phyloP scores from a whole-genome alignment of 2,113 vertebrate species.

The Bujurquina vittata region DNA sequence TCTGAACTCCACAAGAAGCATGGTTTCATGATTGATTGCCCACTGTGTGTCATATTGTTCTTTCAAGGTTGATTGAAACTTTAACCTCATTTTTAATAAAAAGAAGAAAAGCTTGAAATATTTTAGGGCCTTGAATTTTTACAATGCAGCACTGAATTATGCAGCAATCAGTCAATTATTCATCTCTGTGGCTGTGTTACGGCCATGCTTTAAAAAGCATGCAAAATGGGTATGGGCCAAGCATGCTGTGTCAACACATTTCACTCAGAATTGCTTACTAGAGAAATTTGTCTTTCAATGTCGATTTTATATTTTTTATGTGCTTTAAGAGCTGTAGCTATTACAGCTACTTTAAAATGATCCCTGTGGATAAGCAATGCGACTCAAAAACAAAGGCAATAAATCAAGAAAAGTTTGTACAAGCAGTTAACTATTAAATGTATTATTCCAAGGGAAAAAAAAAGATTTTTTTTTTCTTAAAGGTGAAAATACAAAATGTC shows the following conservation, averaged over 20 bases:
- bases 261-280: slow-evolving; percentile 98
- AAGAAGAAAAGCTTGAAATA: slow-evolving; percentile 91
- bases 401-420: neutral
- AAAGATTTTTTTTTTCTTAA: neutral
- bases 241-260: slow-evolving; percentile 99
- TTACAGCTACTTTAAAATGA: slow-evolving; percentile 85
- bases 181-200: slow-evolving; percentile 93
- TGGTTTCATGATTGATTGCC: slow-evolving; percentile 92
- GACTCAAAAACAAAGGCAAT: slow-evolving; percentile 40
- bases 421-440: slow-evolving; percentile 17
- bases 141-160: slow-evolving; percentile 99
- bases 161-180: slow-evolving; percentile 99
- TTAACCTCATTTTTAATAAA: slow-evolving; percentile 98
- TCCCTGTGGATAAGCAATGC: slow-evolving; percentile 46
- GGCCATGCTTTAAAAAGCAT: slow-evolving; percentile 98
- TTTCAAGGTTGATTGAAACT: slow-evolving; percentile 99
- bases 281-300: slow-evolving; percentile 97
- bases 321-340: slow-evolving; percentile 88
- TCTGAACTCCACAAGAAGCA: slow-evolving; percentile 81
- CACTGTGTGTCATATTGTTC: slow-evolving; percentile 90
- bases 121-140: slow-evolving; percentile 99
- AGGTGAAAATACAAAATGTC: neutral
- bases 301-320: slow-evolving; percentile 89
- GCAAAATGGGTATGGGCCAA: slow-evolving; percentile 90
- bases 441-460: neutral